Conservation (phyloP, 2,113 vertebrate species). For the Muntiacus muntjak region DNA sequence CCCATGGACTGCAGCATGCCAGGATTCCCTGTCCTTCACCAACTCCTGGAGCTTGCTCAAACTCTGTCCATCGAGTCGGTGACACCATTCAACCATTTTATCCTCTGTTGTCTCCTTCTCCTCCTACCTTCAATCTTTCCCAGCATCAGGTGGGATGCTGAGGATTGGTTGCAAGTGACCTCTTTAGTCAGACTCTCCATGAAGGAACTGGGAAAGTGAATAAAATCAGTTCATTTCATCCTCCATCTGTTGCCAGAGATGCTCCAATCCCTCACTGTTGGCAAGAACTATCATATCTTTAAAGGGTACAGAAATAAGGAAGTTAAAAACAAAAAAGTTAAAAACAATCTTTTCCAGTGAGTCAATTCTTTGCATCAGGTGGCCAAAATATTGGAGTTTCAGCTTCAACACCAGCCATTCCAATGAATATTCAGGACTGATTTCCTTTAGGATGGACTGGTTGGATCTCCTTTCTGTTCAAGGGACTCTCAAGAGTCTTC, state of each 20-base stretch:
- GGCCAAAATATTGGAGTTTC: neutral
- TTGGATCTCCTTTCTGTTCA: neutral
- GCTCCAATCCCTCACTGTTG: neutral
- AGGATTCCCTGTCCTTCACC: neutral
- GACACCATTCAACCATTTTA: neutral
- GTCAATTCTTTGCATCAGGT: neutral
- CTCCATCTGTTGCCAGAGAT: neutral
- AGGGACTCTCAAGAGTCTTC: neutral
- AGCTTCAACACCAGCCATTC: neutral
- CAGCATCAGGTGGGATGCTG: neutral
- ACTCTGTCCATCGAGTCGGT: neutral
- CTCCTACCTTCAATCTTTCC: neutral
- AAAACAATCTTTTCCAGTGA: neutral
- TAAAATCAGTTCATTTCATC: neutral
- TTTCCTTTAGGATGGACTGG: neutral
- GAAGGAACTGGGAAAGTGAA: neutral
- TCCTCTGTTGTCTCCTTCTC: neutral
- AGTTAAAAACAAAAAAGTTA: neutral
- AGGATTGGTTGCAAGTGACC: neutral
- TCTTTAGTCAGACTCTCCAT: neutral
- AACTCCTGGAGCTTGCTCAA: accelerated
- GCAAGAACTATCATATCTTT: neutral
- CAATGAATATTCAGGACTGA: neutral
- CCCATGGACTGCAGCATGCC: neutral
- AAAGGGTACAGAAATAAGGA: neutral